Evolutionary conservation across 2,888 invertebrate genomes (phyloP).

Genomic region (Ophraella communa): DNA sequence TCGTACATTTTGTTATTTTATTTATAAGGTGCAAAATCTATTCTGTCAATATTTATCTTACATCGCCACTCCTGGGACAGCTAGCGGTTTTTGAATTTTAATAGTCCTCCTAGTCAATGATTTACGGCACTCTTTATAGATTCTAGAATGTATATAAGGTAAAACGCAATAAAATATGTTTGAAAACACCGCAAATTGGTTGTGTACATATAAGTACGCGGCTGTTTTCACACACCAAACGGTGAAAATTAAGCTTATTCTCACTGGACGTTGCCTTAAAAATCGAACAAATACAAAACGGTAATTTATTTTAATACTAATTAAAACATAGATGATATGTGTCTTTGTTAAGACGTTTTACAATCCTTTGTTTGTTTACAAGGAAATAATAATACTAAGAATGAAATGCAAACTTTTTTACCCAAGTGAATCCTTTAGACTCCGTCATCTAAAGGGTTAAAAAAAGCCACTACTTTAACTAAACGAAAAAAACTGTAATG

Average conservation of each 20-base stretch:
- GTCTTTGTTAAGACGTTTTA: background rate
- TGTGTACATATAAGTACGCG: conserved; percentile 3
- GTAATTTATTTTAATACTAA: background rate
- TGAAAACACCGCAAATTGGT: conserved; percentile 25
- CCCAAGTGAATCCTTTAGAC: no score
- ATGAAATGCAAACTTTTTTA: no score
- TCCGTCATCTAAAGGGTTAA: no score
- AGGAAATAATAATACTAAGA: no score
- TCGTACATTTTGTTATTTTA: background rate
- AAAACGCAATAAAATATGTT: conserved; percentile 22
- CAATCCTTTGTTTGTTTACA: no score
- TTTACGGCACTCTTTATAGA: conserved; percentile 18
- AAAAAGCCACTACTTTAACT: no score
- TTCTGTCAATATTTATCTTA: conserved; percentile 16
- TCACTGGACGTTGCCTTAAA: background rate
- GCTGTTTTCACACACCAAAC: background rate
- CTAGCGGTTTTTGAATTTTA: conserved; percentile 25
- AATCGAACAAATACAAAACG: background rate
- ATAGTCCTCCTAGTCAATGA: conserved; percentile 12
- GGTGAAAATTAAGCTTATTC: background rate
- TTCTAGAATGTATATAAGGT: conserved; percentile 12
- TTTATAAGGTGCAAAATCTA: background rate
- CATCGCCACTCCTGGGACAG: conserved; percentile 13
- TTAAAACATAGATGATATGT: background rate
- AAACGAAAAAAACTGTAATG: no score